Percentiles rank a stretch among this genome's conserved stretches.
Conservation (phyloP, 2,888 invertebrate genomes). For the Neoascia interrupta region DNA sequence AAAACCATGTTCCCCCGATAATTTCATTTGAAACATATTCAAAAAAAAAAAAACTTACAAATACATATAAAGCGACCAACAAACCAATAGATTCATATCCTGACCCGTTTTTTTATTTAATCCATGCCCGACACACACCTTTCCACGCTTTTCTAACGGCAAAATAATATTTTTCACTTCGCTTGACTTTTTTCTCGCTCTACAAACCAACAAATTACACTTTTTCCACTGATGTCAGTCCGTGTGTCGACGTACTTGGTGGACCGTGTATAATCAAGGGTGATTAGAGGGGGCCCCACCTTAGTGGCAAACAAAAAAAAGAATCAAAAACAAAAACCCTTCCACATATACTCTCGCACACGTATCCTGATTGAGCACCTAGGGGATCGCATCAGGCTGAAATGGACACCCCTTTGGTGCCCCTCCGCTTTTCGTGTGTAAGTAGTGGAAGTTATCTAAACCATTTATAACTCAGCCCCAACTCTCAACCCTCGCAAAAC, state of each 20-base stretch:
- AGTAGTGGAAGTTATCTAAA: constrained; percentile 66
- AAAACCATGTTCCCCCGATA: too few relatives aligned
- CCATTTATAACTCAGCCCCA: constrained; percentile 35
- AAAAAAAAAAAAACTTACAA: too few relatives aligned
- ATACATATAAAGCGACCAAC: too few relatives aligned
- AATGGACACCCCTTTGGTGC: constrained; percentile 44
- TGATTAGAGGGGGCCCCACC: constrained; percentile 47
- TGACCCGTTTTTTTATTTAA: constrained; percentile 17
- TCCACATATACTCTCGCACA: constrained; percentile 11
- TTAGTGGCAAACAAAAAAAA: constrained; percentile 25
- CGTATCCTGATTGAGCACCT: constrained; percentile 59
- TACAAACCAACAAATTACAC: constrained; percentile 49
- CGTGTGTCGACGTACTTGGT: constrained; percentile 28
- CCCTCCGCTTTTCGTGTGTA: constrained; percentile 19
- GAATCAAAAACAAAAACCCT: background rate
- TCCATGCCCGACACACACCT: background rate
- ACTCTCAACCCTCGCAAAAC: background rate
- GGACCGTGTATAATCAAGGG: constrained; percentile 51
- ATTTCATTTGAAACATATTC: too few relatives aligned
- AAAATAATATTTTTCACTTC: constrained; percentile 49
- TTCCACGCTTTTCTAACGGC: constrained; percentile 15
- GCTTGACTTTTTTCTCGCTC: constrained; percentile 28
- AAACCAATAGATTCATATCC: constrained; percentile 32
- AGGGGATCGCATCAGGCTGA: constrained; percentile 44
- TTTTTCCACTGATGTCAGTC: constrained; percentile 31